Evolutionary conservation across 2,888 invertebrate species (phyloP).

Genomic region (Eugnorisma glareosa): DNA sequence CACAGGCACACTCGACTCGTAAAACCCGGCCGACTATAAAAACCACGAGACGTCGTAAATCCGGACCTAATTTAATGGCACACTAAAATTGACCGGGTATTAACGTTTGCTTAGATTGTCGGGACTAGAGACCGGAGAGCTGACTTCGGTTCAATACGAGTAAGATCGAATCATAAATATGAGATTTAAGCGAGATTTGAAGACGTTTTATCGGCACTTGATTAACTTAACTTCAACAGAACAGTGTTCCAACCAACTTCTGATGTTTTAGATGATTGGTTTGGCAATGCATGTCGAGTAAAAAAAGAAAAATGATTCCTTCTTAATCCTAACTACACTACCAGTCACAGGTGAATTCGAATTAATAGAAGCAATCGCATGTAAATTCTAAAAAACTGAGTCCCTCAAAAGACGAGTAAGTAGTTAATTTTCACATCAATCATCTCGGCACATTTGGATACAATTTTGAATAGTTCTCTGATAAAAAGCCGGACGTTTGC

Average conservation of each 20-base stretch:
- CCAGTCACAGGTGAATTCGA: not conserved
- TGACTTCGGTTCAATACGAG: conserved; percentile 17
- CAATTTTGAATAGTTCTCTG: not conserved
- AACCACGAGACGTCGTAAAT: conserved; percentile 65
- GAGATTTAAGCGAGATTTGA: not conserved
- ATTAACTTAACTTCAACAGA: not conserved
- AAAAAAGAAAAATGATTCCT: not conserved
- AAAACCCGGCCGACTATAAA: conserved; percentile 65
- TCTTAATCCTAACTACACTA: not conserved
- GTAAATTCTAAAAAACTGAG: too few species aligned
- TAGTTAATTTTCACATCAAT: not conserved
- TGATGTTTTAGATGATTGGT: not conserved
- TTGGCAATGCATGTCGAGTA: not conserved
- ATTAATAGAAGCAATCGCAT: not conserved
- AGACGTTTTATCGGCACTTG: not conserved
- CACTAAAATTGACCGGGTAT: conserved; percentile 56
- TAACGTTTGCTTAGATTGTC: conserved; percentile 49
- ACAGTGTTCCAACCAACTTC: not conserved
- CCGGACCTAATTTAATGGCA: conserved; percentile 62
- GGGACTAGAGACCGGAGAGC: not conserved
- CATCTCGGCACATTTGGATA: not conserved
- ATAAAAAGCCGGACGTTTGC: not conserved
- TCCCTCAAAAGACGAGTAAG: not conserved
- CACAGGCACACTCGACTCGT: conserved; percentile 60
- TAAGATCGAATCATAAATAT: conserved; percentile 8